These are phyloP conservation scores for Myrmophylax atrothorax DNA, from an alignment of 2,113 vertebrate genomes.

Conservation along the genomic window DNA sequence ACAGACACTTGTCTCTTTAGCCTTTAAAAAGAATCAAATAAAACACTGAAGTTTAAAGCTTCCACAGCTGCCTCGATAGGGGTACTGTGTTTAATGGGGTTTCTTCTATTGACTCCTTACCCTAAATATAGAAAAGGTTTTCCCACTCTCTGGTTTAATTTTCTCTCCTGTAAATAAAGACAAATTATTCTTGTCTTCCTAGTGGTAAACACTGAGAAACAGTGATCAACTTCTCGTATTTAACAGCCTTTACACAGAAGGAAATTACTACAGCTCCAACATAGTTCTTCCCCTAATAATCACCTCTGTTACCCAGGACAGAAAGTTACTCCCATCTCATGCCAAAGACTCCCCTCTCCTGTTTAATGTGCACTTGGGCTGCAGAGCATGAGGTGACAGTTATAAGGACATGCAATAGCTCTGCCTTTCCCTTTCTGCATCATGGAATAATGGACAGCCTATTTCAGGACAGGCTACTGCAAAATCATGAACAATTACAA, in stretches of 20 bases:
- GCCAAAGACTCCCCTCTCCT: background rate
- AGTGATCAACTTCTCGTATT: background rate
- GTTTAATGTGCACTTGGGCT: background rate
- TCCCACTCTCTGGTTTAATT: background rate
- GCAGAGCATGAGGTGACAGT: background rate
- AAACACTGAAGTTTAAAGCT: background rate
- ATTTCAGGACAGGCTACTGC: background rate
- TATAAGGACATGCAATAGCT: background rate
- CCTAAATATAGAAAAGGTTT: background rate
- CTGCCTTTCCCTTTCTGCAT: rapidly evolving
- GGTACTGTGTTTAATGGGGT: background rate
- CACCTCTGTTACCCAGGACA: background rate
- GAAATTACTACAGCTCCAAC: background rate
- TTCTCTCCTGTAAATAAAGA: background rate
- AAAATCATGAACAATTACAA: background rate
- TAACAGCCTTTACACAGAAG: background rate
- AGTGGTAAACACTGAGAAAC: background rate
- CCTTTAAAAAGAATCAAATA: background rate
- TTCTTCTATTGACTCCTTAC: background rate
- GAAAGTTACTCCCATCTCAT: background rate
- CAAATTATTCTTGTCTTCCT: background rate
- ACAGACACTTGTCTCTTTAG: background rate
- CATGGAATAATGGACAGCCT: background rate
- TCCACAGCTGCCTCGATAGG: background rate
- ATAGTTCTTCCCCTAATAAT: background rate